Evolutionary conservation across 2,113 vertebrate genomes (phyloP).

Genomic region (Amblyornis subalaris): DNA sequence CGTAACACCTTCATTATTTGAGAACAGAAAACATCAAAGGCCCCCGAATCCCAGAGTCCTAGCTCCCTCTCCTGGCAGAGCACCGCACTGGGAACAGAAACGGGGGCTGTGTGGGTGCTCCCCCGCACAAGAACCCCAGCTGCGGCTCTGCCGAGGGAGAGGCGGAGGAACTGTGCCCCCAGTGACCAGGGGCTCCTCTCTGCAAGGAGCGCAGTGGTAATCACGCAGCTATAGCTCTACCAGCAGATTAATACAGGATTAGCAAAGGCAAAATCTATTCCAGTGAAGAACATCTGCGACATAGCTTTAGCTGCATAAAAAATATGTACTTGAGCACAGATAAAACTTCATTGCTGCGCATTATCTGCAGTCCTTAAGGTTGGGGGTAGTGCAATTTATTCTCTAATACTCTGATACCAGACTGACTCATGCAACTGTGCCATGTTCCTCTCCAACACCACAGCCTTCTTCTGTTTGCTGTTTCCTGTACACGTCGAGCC

Average conservation of each 20-base stretch:
- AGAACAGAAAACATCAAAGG: not conserved
- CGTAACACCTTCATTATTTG: not conserved
- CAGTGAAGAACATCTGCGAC: slow-evolving; percentile 9
- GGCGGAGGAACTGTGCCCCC: not conserved
- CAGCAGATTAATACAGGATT: slow-evolving; percentile 36
- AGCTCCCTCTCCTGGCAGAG: slow-evolving; percentile 66
- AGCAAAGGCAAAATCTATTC: slow-evolving; percentile 18
- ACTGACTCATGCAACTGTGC: not conserved
- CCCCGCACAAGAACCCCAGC: not conserved
- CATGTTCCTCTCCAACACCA: not conserved
- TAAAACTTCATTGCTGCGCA: not conserved
- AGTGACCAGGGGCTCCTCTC: not conserved
- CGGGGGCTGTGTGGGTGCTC: not conserved
- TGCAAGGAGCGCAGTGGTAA: not conserved
- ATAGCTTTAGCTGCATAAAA: slow-evolving; percentile 37
- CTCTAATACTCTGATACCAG: not conserved
- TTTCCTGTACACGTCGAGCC: not conserved
- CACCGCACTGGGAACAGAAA: not conserved
- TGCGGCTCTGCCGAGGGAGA: not conserved
- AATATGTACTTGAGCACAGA: slow-evolving; percentile 1
- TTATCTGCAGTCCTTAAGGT: not conserved
- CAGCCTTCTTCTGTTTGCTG: not conserved
- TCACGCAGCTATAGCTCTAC: not conserved
- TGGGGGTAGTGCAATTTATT: not conserved
- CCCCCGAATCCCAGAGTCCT: slow-evolving; percentile 31